These are phyloP conservation scores for Hirtodrosophila histrioides DNA, from an alignment of 2,888 invertebrate genomes.

Conservation along the genomic window DNA sequence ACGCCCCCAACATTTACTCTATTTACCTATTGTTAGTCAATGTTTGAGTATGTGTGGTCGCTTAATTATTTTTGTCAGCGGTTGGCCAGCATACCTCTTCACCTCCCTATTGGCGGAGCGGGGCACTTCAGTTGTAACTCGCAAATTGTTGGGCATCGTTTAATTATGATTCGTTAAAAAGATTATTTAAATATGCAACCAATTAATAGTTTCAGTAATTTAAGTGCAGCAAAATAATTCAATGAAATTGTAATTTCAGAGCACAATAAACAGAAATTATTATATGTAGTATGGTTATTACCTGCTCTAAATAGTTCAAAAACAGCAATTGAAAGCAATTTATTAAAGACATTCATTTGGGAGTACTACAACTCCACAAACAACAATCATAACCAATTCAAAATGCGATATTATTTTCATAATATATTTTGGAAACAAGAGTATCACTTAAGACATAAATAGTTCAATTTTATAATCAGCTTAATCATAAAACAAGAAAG, in stretches of 20 bases:
- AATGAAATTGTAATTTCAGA: slow-evolving; percentile 11
- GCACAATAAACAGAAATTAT: slow-evolving; percentile 19
- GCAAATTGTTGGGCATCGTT: slow-evolving; percentile 30
- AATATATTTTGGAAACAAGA: too few species aligned
- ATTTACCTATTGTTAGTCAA: slow-evolving; percentile 41
- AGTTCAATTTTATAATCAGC: too few species aligned
- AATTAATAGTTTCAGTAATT: slow-evolving; percentile 36
- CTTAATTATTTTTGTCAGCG: slow-evolving; percentile 69
- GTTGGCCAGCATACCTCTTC: slow-evolving; percentile 1
- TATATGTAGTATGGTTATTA: too few species aligned
- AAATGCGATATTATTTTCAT: too few species aligned
- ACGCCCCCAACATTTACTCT: slow-evolving; percentile 1
- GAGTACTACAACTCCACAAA: too few species aligned
- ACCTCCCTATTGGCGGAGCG: too few species aligned
- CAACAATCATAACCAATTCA: too few species aligned
- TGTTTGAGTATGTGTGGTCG: slow-evolving; percentile 53
- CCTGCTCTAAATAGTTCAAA: too few species aligned
- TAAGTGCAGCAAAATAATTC: slow-evolving; percentile 25
- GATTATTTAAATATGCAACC: slow-evolving; percentile 28
- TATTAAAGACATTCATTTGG: too few species aligned
- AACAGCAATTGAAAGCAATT: too few species aligned
- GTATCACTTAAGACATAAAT: too few species aligned
- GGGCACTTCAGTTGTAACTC: not conserved
- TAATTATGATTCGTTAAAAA: slow-evolving; percentile 48
- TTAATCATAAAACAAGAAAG: too few species aligned